Percentiles rank a stretch among this genome's conserved stretches.
These are phyloP conservation scores for Trichosurus vulpecula DNA, from an alignment of 2,797 vertebrate species.

Conservation along the genomic window DNA sequence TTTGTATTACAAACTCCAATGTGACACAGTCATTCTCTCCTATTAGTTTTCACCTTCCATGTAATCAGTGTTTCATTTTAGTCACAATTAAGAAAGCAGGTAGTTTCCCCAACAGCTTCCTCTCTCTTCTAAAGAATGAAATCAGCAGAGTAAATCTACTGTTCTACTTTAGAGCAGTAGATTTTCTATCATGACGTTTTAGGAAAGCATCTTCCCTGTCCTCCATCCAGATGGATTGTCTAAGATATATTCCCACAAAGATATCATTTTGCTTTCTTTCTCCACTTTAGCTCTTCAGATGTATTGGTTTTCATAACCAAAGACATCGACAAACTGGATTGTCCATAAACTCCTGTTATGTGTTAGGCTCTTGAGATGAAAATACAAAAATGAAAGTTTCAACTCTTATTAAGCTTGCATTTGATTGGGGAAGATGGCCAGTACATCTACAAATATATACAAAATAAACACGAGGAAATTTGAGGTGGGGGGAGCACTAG, in stretches of 20 bases:
- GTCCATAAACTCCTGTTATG: not conserved
- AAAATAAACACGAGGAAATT: not conserved
- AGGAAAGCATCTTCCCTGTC: not conserved
- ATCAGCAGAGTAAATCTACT: not conserved
- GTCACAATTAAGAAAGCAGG: not conserved
- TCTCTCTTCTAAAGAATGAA: not conserved
- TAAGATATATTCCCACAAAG: not conserved
- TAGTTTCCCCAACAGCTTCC: not conserved
- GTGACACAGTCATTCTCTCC: not conserved
- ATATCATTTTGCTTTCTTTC: not conserved
- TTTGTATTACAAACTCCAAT: not conserved
- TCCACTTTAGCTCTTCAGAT: not conserved
- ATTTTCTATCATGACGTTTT: not conserved
- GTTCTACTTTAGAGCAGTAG: not conserved
- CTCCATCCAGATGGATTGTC: not conserved
- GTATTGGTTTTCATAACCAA: not conserved
- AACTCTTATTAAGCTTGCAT: not conserved
- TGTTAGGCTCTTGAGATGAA: not conserved
- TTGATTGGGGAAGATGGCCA: not conserved
- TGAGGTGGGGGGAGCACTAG: not conserved
- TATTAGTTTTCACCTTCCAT: not conserved
- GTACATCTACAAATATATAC: not conserved
- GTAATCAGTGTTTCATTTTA: not conserved
- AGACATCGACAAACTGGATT: not conserved
- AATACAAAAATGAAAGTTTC: not conserved